Evolutionary conservation across 2,797 vertebrate species (phyloP).

Genomic region (Aplochiton taeniatus): DNA sequence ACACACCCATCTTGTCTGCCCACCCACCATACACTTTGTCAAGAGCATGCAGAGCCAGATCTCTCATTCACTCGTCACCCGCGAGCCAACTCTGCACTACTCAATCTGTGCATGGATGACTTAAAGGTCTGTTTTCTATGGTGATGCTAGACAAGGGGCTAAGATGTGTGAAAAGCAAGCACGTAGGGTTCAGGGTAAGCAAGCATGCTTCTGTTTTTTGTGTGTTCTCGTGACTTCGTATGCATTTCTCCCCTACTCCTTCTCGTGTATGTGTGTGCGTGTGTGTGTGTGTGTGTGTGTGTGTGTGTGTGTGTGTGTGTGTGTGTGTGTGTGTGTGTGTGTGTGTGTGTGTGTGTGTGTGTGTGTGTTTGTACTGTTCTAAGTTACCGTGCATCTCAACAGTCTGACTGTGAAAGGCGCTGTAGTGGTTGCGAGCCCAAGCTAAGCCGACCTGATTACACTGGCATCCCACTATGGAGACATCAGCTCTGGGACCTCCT

Average conservation of each 20-base stretch:
- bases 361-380: constrained; percentile 5
- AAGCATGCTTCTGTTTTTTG: neutral
- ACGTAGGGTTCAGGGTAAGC: constrained; percentile 24
- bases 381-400: constrained; percentile 12
- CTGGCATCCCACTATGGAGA: neutral
- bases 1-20: constrained; percentile 1
- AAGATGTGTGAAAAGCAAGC: constrained; percentile 24
- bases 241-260: neutral
- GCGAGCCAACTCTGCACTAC: too few species aligned
- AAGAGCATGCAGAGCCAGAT: neutral
- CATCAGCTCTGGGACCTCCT: neutral
- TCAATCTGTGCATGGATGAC: neutral
- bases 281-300: neutral
- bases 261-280: neutral
- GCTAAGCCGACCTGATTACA: constrained; percentile 28
- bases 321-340: neutral
- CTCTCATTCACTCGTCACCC: neutral
- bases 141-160: constrained; percentile 11
- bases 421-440: neutral
- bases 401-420: constrained; percentile 9
- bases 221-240: neutral
- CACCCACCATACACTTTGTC: constrained; percentile 5
- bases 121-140: neutral
- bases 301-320: neutral
- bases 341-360: neutral